Evolutionary conservation across 2,888 invertebrate genomes (phyloP).

Genomic region (Eupithecia exiguata): DNA sequence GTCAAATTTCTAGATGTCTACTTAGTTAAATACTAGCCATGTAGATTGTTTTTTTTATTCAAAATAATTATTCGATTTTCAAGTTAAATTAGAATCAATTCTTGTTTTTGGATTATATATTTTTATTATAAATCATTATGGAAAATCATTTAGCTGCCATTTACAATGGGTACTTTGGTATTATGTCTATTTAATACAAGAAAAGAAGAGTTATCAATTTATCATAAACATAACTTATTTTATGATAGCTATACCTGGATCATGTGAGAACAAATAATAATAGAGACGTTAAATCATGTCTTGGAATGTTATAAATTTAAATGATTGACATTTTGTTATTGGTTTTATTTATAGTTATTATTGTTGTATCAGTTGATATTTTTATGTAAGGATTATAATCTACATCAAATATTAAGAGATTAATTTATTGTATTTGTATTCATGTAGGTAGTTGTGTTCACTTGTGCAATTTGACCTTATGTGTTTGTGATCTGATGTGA

Average conservation of each 20-base stretch:
- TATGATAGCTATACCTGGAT: neutral
- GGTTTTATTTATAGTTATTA: constrained; percentile 71
- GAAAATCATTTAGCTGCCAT: neutral
- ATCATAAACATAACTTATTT: constrained; percentile 1
- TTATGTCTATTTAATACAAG: neutral
- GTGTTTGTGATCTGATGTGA: constrained; percentile 82
- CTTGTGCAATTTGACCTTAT: constrained; percentile 76
- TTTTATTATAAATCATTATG: neutral
- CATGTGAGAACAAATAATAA: constrained; percentile 18
- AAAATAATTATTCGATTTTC: constrained; percentile 8
- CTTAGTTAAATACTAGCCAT: constrained; percentile 41
- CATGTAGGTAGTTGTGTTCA: constrained; percentile 72
- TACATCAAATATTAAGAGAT: constrained; percentile 75
- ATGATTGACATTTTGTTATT: constrained; percentile 76
- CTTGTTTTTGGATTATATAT: neutral
- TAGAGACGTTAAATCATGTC: constrained; percentile 43
- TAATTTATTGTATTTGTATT: constrained; percentile 79
- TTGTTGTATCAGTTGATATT: constrained; percentile 81
- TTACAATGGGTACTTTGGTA: constrained; percentile 1
- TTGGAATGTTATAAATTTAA: constrained; percentile 70
- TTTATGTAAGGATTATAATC: constrained; percentile 68
- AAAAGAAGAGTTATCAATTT: neutral
- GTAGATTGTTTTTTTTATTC: constrained; percentile 8
- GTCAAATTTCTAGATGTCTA: constrained; percentile 23
- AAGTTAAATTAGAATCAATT: constrained; percentile 7